Evolutionary conservation across 2,797 vertebrate genomes (phyloP).

Genomic region (Malurus splendens): DNA sequence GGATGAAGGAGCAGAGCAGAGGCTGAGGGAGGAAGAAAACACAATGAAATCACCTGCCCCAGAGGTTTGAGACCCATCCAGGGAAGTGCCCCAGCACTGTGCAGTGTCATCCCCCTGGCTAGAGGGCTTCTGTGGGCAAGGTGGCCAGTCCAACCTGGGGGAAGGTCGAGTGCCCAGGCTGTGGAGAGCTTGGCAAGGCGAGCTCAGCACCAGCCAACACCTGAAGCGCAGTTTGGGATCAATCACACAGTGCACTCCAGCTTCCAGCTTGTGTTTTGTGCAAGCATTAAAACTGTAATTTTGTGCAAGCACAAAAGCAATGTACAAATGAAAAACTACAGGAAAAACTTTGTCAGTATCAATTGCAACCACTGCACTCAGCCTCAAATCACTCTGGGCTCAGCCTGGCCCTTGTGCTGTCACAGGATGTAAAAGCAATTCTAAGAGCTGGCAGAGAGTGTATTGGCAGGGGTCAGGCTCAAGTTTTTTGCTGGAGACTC

Average conservation of each 20-base stretch:
- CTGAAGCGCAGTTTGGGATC: neutral
- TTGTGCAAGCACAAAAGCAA: neutral
- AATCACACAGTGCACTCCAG: neutral
- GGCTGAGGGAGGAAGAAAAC: neutral
- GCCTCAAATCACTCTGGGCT: neutral
- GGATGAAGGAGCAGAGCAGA: neutral
- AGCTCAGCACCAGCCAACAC: neutral
- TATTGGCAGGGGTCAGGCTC: no score
- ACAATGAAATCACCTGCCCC: neutral
- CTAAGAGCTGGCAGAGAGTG: neutral
- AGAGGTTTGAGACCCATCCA: neutral
- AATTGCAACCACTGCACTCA: neutral
- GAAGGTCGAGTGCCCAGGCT: fast-evolving
- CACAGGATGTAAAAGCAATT: neutral
- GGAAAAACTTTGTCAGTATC: neutral
- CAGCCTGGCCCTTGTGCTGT: neutral
- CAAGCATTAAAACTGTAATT: neutral
- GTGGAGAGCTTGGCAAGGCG: fast-evolving
- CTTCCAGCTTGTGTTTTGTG: neutral
- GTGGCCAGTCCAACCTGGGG: neutral
- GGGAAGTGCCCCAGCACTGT: neutral
- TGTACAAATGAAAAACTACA: fast-evolving
- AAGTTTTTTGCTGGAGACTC: neutral
- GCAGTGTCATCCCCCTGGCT: neutral
- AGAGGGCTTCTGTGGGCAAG: neutral